A percentile compares a stretch with the other conserved stretches of the same genome.
These are phyloP conservation scores for Pseudochirops corinnae DNA, from an alignment of 2,797 vertebrate species.

Conservation along the genomic window DNA sequence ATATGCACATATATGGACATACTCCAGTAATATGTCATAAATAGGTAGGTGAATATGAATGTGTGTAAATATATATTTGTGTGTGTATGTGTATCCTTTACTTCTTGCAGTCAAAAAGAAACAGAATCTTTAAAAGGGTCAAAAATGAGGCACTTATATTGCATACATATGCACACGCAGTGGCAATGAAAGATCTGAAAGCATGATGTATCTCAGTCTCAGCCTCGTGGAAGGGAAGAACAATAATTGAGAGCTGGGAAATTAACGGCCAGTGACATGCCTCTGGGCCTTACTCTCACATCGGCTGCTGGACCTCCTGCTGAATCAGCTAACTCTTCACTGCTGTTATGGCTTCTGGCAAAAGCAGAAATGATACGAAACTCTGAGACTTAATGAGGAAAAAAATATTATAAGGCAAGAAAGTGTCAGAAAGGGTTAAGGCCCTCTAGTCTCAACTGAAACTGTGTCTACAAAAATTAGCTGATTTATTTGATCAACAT, in stretches of 20 bases:
- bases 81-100: background rate
- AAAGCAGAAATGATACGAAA: background rate
- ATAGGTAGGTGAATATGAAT: background rate
- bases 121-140: background rate
- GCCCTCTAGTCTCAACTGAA: background rate
- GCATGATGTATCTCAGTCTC: background rate
- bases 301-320: background rate
- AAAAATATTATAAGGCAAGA: background rate
- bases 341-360: background rate
- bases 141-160: background rate
- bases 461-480: background rate
- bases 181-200: slow-evolving; percentile 15
- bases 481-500: background rate
- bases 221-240: background rate
- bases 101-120: background rate
- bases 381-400: background rate
- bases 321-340: background rate
- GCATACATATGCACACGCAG: background rate
- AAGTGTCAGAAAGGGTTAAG: background rate
- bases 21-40: background rate
- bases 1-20: background rate
- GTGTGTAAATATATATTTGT: background rate
- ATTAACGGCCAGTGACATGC: background rate
- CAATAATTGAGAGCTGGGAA: background rate
- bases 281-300: background rate